Conservation (phyloP, 2,888 invertebrate species). For the Phengaris arion region DNA sequence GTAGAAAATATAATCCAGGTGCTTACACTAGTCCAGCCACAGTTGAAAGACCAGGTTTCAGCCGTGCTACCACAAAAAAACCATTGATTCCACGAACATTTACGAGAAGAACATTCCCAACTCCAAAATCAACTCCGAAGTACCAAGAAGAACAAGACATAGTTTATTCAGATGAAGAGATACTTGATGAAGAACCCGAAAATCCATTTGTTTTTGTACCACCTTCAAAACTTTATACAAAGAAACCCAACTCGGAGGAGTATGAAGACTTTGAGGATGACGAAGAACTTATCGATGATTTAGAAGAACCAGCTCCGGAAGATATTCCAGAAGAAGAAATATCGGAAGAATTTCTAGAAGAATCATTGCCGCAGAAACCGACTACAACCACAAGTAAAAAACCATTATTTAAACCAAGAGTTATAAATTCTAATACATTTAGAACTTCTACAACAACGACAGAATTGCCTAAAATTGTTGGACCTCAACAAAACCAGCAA, state of each 20-base stretch:
- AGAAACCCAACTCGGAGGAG: constrained; percentile 56
- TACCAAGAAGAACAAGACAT: constrained; percentile 58
- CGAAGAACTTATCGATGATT: constrained; percentile 44
- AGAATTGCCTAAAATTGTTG: constrained; percentile 56
- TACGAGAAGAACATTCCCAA: constrained; percentile 65
- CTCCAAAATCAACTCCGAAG: constrained; percentile 63
- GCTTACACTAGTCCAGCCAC: constrained; percentile 70
- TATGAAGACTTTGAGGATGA: constrained; percentile 47
- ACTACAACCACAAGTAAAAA: constrained; percentile 59
- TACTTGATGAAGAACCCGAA: constrained; percentile 62
- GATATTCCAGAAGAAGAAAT: constrained; percentile 48
- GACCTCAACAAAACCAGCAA: constrained; percentile 42
- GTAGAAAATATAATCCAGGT: constrained; percentile 72
- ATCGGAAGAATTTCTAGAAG: constrained; percentile 47
- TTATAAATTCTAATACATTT: constrained; percentile 68
- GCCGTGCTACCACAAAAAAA: constrained; percentile 55
- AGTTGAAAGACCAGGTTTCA: constrained; percentile 56
- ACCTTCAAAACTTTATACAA: constrained; percentile 64
- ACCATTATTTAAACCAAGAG: constrained; percentile 59
- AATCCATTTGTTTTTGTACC: constrained; percentile 68
- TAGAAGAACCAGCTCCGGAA: constrained; percentile 37
- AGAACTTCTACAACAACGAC: constrained; percentile 68
- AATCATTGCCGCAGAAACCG: constrained; percentile 45
- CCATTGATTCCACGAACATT: constrained; percentile 62
- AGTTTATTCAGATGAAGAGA: constrained; percentile 61